Base-by-base conservation (phyloP, 2,113 vertebrate species). In the Marmota monax region DNA sequence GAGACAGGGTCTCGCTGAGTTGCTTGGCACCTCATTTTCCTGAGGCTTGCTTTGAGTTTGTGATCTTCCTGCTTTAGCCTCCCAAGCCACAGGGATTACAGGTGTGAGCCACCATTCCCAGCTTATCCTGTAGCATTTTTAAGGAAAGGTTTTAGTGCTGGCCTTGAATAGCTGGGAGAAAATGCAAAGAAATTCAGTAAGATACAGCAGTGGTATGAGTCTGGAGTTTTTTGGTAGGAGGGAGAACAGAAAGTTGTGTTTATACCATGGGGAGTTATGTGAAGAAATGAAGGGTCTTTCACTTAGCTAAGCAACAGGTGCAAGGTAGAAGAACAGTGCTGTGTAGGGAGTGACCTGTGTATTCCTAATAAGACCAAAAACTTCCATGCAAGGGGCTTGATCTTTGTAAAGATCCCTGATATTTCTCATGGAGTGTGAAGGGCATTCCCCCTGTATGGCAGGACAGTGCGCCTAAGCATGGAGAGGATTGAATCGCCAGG, bases 311-410 rank as follows among this genome's bases (percentile, higher is more conserved):
- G 16, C 13, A 22, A n/a, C 39, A 69, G 48, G 37, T 84, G 8
- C 18, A 53, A 79, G 74, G 25, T 74, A 14, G 14, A 23, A 42
- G 45, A 82, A 8, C 23, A 82, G 0, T 39, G 12, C 2, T 16
- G 2, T 58, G 16, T 14, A 72, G 29, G 3, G 7, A 84, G 25
- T 16, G 20, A 4, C 7, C 11, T 53, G 0, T 1, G 7, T 56
- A 13, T n/a, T 85, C 13, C 18, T 1, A 25, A 17, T 14, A 37
- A 58, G 23, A 69, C 6, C 2, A n/a, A 29, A 84, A 85, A 69
- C 4, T 37, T 69, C 23, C 27, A 14, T 10, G 2, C 13, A 27
- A 37, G 20, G 61, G 7, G 12, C n/a, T 5, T 34, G 7, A 1
- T 73, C 61, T 83, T 78, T 34, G 10, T 45, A n/a, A 42, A 6